Evolutionary conservation across 2,113 vertebrate genomes (phyloP).

Genomic region (Corythornis cristatus): DNA sequence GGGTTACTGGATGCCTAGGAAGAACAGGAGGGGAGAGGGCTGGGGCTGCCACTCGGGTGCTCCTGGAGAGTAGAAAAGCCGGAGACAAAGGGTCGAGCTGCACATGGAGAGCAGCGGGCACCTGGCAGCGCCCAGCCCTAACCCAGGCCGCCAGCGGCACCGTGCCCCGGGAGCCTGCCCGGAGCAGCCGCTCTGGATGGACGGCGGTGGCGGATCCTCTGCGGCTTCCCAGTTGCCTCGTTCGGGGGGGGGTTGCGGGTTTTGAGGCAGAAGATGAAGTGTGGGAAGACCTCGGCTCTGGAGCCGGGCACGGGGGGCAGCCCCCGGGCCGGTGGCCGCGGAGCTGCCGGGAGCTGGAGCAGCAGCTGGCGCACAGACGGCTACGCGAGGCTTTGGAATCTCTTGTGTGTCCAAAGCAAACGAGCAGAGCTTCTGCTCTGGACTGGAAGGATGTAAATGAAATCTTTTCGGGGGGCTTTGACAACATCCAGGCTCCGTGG

Average conservation of each 20-base stretch:
- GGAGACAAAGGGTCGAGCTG: slow-evolving; percentile 59
- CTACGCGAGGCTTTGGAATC: neutral
- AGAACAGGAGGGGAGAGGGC: too few relatives aligned
- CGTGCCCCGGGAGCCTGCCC: neutral
- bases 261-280: too few relatives aligned
- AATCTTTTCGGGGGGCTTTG: neutral
- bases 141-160: neutral
- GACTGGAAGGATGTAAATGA: neutral
- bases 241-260: neutral
- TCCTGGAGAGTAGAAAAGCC: neutral
- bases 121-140: slow-evolving; percentile 18
- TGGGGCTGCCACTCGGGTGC: neutral
- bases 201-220: neutral
- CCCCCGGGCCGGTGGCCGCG: too few relatives aligned
- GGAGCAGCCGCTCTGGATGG: neutral
- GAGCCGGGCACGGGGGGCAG: neutral
- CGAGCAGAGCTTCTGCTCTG: neutral
- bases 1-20: too few relatives aligned
- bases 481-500: fast-evolving
- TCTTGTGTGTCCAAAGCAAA: neutral
- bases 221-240: neutral
- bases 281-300: neutral
- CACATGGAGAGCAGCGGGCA: slow-evolving; percentile 31
- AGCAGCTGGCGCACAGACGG: neutral
- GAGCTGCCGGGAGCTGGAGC: too few relatives aligned